These are phyloP conservation scores for Lamellibrachia luymesi DNA, from an alignment of 1,140 invertebrate species.

Conservation along the genomic window DNA sequence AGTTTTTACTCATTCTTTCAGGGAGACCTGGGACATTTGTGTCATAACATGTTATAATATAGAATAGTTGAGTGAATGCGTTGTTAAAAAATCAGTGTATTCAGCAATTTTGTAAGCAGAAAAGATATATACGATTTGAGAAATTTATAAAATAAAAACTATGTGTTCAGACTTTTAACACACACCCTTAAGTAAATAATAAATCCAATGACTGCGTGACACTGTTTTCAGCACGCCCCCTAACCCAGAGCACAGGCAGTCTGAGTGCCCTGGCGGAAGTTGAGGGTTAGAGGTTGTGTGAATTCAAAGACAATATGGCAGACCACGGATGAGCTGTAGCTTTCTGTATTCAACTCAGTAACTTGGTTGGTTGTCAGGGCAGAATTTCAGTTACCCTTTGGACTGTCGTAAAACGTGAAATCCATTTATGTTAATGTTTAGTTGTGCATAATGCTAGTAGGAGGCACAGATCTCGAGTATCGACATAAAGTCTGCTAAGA, in stretches of 20 bases:
- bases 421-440: not conserved
- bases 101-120: too few species aligned
- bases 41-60: too few species aligned
- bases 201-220: not conserved
- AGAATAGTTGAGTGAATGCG: too few species aligned
- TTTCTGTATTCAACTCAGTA: not conserved
- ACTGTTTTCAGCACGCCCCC: not conserved
- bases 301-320: not conserved
- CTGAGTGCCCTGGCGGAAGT: not conserved
- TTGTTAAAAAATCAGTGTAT: too few species aligned
- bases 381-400: not conserved
- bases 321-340: not conserved
- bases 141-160: too few species aligned
- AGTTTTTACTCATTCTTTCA: too few species aligned
- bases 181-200: not conserved
- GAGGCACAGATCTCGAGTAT: not conserved
- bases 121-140: too few species aligned
- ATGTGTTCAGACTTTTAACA: not conserved
- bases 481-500: not conserved
- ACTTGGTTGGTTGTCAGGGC: not conserved
- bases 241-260: not conserved
- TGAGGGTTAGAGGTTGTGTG: not conserved
- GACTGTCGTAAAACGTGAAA: not conserved
- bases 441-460: not conserved
- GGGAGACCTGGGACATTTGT: too few species aligned